Evolutionary conservation across 2,797 vertebrate genomes (phyloP), one percentile per base, ranked within the genome.

Genomic region (Melanotaenia trifasciata): DNA sequence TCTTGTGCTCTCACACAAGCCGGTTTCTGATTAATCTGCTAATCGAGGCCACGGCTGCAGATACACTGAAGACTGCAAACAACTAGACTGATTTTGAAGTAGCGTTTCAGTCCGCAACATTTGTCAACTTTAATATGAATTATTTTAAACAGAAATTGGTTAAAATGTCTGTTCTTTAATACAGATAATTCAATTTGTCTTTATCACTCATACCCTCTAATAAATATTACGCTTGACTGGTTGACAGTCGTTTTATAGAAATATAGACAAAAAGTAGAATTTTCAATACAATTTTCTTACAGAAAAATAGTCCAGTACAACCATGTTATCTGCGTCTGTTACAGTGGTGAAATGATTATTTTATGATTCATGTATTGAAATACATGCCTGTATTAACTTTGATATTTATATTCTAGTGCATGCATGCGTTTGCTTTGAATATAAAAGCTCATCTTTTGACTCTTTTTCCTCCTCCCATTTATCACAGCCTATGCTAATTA

Each of bases 281-380:
- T 8, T 72, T 22, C 13, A 74, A 69, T 53, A 64, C 4, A 63
- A 58, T 67, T 62, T 1, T 64, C 28, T 68, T 33, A 64, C 47
- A 70, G 58, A 66, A 67, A 74, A 68, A 43, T 0, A 56, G 35
- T 43, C 54, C 35, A 60, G 59, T 20, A 30, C 65, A 76, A 70
- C 47, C 35, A n/a, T 78, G 83, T 79, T 58, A 74, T 79, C 79
- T 69, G 24, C 64, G 50, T 70, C 60, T 74, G 45, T 67, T n/a
- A 64, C 69, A 72, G 62, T 68, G 79, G 74, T 50, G 70, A 47
- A 70, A 80, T 85, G 77, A 85, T 88, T 62, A 67, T 79, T 58
- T 87, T 85, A 72, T 85, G 87, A 92, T 92, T 91, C 84, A 90
- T 86, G 81, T 86, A 85, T 89, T 88, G 71, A 90, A 93, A 94